A percentile compares a stretch with the other conserved stretches of the same genome.
Conservation (phyloP, 92 coral and sea anemone genomes). For the Epizoanthus rinbou region DNA sequence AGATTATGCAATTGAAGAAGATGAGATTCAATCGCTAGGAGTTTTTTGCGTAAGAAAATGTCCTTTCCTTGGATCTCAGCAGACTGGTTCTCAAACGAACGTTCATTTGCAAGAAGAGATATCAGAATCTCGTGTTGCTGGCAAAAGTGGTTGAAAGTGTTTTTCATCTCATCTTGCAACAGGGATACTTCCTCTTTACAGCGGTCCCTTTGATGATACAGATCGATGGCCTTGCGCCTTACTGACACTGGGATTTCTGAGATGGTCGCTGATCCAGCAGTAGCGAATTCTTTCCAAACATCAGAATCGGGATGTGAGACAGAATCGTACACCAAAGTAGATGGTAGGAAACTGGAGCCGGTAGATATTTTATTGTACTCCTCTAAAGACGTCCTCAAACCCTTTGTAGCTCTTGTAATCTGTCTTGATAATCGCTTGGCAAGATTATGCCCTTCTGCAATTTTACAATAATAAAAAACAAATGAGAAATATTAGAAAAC, state of each 20-base stretch:
- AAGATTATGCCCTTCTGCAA: neutral
- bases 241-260: neutral
- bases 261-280: no score
- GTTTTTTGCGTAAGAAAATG: constrained; percentile 12
- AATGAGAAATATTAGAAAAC: no score
- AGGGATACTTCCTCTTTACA: constrained; percentile 30
- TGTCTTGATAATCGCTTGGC: neutral
- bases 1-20: neutral
- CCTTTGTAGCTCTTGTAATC: neutral
- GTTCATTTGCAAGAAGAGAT: neutral
- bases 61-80: constrained; percentile 25
- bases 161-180: constrained; percentile 38
- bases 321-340: neutral
- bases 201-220: constrained; percentile 40
- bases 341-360: neutral
- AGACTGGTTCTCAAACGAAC: neutral
- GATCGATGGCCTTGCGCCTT: constrained; percentile 44
- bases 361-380: neutral
- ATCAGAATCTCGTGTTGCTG: constrained; percentile 5
- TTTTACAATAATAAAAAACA: neutral
- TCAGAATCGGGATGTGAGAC: neutral
- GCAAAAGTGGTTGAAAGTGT: constrained; percentile 34
- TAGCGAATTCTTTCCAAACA: neutral
- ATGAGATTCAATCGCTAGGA: constrained; percentile 10
- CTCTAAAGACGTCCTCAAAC: neutral